Evolutionary conservation across 2,888 invertebrate genomes (phyloP), one percentile per base, ranked within the genome.

Genomic region (Ophion ventricosus): DNA sequence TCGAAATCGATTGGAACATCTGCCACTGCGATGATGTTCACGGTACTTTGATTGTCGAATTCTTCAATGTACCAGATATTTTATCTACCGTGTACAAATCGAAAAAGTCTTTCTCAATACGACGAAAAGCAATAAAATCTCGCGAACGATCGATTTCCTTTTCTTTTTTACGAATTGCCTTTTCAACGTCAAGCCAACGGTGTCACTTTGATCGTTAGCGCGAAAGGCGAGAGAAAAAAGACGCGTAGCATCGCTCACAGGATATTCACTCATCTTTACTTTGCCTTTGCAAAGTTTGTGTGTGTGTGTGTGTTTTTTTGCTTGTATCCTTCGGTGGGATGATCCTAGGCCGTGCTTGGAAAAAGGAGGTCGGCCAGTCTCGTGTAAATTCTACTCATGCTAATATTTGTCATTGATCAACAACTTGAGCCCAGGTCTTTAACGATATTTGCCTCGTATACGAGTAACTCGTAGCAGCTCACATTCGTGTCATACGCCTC

Each of bases 341-440:
- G 49, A 43, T 76, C 26, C 23, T 56, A 74, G 25, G n/a, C n/a
- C n/a, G n/a, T 63, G 69, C 69, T 57, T 56, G 75, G 23, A 76
- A 76, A 70, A 82, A 82, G 72, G 81, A 82, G 76, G 81, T 76
- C 81, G 76, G 70, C 35, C 57, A 35, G 63, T 75, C 76, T 70
- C 64, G 56, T 72, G 70, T 66, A 17, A 59, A 74, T 69, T 61
- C 67, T 61, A 74, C 57, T 20, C 43, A 67, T 43, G 35, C 67
- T 70, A 82, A 82, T 82, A 72, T 82, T 76, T 69, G 70, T 76
- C 81, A 23, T 70, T n/a, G 64, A 69, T 72, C 72, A 64, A 76
- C 81, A 82, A 66, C 26, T 70, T 72, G 49, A 57, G 72, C 70
- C 23, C 76, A 11, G 11, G 17, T 23, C n/a, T 43, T 35, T 64